Conservation (phyloP, 2,888 invertebrate genomes). For the Criorhina ranunculi region DNA sequence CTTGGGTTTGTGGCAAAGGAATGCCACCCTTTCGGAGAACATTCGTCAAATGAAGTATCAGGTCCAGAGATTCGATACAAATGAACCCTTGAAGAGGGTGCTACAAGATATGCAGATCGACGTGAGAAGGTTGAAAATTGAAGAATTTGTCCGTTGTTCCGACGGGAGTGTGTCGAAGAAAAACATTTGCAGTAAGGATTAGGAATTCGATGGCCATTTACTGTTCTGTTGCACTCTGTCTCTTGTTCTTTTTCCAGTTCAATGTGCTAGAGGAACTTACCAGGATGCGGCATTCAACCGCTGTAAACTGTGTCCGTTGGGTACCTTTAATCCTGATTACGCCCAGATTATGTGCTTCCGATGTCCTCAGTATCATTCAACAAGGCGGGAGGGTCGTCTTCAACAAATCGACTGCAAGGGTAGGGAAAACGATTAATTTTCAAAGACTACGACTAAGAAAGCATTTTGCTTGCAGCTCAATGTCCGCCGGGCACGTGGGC, state of each 20-base stretch:
- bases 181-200: conserved; percentile 86
- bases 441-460: not conserved
- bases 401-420: conserved; percentile 86
- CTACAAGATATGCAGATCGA: conserved; percentile 77
- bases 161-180: conserved; percentile 86
- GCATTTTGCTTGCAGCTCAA: conserved; percentile 82
- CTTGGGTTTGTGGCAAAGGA: conserved; percentile 80
- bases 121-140: conserved; percentile 77
- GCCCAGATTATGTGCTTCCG: conserved; percentile 86
- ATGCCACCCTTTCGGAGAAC: conserved; percentile 79
- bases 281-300: conserved; percentile 85
- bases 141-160: conserved; percentile 84
- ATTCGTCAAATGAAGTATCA: conserved; percentile 77
- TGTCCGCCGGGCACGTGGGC: conserved; percentile 86
- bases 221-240: not conserved
- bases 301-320: conserved; percentile 87
- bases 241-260: conserved; percentile 84
- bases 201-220: not conserved
- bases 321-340: conserved; percentile 86
- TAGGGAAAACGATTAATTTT: conserved; percentile 78
- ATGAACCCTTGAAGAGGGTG: conserved; percentile 74
- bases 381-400: conserved; percentile 85
- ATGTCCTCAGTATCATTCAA: conserved; percentile 87
- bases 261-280: conserved; percentile 88
- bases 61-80: conserved; percentile 73